A percentile compares a stretch with the other conserved stretches of the same genome.
These are phyloP conservation scores for Perodicticus potto DNA, from an alignment of 2,797 vertebrate genomes.

Conservation along the genomic window DNA sequence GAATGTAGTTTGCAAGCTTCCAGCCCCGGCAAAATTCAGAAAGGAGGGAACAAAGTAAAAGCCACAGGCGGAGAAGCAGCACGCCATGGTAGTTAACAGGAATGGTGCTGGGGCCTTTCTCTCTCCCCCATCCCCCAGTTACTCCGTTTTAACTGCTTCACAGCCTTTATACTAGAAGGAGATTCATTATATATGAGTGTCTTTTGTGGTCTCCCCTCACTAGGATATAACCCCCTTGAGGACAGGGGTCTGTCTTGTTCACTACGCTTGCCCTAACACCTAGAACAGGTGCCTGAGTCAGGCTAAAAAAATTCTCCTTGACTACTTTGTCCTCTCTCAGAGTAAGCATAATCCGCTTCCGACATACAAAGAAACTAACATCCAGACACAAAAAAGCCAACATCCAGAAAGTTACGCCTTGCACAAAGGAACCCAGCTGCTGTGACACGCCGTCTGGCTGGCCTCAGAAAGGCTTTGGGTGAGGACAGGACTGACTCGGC, in stretches of 20 bases:
- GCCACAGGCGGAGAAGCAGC: background rate
- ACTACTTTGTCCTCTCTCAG: background rate
- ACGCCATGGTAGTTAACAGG: background rate
- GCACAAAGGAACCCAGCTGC: conserved; percentile 5
- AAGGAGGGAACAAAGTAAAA: no score
- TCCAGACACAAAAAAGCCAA: conserved; percentile 25
- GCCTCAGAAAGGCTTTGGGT: background rate
- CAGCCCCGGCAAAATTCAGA: background rate
- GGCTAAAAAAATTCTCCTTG: background rate
- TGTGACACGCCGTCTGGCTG: background rate
- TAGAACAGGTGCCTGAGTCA: background rate
- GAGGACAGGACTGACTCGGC: background rate
- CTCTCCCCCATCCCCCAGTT: no score
- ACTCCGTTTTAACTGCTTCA: background rate
- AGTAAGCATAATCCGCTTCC: background rate
- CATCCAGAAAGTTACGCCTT: conserved; percentile 58
- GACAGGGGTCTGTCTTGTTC: background rate
- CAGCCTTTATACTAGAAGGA: background rate
- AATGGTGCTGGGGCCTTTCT: background rate
- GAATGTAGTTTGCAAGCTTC: background rate
- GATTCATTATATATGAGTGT: background rate
- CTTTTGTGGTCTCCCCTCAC: background rate
- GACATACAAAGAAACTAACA: background rate
- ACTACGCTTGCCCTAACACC: background rate
- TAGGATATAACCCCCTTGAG: background rate